phyloP scores from a whole-genome alignment of 2,797 vertebrate genomes.

The Morus bassanus region DNA sequence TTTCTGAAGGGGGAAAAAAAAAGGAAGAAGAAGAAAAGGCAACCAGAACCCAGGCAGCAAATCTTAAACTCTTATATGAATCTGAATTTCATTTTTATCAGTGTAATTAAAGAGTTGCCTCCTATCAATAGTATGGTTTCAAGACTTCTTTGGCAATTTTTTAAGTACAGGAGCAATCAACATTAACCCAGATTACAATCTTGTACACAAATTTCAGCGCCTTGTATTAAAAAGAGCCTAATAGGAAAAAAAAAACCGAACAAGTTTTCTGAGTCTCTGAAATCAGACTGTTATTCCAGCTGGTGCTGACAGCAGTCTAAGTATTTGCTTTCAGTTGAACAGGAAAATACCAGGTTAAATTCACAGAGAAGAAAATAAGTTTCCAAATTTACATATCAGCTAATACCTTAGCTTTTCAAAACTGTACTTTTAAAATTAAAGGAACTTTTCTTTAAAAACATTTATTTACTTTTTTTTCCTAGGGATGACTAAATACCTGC shows the following conservation, averaged over 20 bases:
- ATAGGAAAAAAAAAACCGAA: neutral
- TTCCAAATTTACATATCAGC: neutral
- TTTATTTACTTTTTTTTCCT: neutral
- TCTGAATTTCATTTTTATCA: neutral
- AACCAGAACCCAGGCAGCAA: neutral
- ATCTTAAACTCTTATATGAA: neutral
- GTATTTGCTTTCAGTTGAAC: neutral
- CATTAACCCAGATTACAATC: neutral
- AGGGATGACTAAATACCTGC: neutral
- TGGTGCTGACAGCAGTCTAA: neutral
- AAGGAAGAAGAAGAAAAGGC: neutral
- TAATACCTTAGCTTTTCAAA: neutral
- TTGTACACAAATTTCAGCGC: neutral
- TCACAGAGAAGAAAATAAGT: neutral
- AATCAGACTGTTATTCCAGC: neutral
- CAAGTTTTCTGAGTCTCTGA: neutral
- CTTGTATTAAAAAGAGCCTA: neutral
- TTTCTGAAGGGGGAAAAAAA: neutral
- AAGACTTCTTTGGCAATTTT: neutral
- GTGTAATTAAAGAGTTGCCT: neutral
- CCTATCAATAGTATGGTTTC: neutral
- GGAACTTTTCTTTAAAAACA: neutral
- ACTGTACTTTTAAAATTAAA: neutral
- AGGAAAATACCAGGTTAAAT: neutral
- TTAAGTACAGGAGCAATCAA: neutral